A percentile compares a stretch with the other conserved stretches of the same genome.
Evolutionary conservation across 2,113 vertebrate species (phyloP).

Genomic region (Apodemus sylvaticus): DNA sequence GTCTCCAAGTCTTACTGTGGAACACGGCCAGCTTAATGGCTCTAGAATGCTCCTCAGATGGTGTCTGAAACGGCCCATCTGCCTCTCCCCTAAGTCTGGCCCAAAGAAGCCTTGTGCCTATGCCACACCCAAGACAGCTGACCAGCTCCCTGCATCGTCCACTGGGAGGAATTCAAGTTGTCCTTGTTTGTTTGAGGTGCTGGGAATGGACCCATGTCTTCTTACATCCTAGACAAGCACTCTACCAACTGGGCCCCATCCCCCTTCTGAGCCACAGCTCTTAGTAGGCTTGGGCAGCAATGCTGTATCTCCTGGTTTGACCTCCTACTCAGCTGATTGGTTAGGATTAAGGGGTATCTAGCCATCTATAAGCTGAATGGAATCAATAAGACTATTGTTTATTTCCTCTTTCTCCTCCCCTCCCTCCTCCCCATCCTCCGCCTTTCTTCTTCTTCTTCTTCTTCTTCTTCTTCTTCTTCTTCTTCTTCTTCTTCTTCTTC

Average conservation of each 20-base stretch:
- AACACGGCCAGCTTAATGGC: neutral
- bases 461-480: no score
- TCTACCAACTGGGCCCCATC: neutral
- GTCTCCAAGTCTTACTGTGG: neutral
- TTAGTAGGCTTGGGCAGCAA: neutral
- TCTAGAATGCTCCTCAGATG: slow-evolving; percentile 26
- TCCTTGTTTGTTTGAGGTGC: neutral
- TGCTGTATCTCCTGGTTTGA: neutral
- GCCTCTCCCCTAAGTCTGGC: no score
- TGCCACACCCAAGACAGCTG: neutral
- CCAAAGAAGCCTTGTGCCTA: neutral
- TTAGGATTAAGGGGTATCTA: neutral
- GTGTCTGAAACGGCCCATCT: neutral
- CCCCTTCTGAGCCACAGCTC: neutral
- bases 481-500: no score
- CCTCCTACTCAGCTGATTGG: neutral
- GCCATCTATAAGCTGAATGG: neutral
- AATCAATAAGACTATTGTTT: neutral
- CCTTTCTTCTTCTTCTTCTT: neutral
- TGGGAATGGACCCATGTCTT: neutral
- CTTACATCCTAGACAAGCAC: neutral
- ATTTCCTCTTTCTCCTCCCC: neutral
- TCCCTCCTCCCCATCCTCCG: neutral
- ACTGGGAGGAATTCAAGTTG: neutral
- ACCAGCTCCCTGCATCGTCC: neutral